These are phyloP conservation scores for Artemia sinica DNA, from an alignment of 2,888 invertebrate genomes.

Conservation along the genomic window DNA sequence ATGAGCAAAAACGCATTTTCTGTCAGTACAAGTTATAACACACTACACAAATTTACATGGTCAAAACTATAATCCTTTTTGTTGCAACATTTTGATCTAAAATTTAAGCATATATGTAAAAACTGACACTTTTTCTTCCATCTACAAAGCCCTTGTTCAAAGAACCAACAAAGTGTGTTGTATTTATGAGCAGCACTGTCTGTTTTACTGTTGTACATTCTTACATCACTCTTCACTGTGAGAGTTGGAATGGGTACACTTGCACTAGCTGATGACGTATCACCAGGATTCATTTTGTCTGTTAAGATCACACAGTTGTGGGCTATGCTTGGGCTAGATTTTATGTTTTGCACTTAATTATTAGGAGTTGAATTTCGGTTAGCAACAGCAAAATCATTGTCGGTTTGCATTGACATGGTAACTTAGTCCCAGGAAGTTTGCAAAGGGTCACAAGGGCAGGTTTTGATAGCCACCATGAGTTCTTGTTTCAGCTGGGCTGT, in stretches of 20 bases:
- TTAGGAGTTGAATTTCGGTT: constrained; percentile 4
- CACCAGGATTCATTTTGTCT: too few species aligned
- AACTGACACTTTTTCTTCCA: background rate
- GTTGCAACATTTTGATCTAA: too few species aligned
- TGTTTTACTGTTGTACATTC: background rate
- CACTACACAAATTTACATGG: constrained; percentile 1
- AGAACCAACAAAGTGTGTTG: background rate
- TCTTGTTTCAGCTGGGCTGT: constrained; percentile 5
- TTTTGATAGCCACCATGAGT: background rate
- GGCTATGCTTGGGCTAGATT: constrained; percentile 12
- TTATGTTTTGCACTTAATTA: constrained; percentile 11
- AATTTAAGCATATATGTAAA: too few species aligned
- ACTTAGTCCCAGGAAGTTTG: background rate
- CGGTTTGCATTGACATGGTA: constrained; percentile 2
- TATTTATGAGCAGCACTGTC: background rate
- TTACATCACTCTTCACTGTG: background rate
- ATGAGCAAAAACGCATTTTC: constrained; percentile 10
- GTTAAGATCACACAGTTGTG: background rate
- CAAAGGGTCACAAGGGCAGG: too few species aligned
- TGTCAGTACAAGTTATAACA: constrained; percentile 1
- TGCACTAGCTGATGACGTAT: background rate
- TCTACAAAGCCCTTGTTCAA: background rate
- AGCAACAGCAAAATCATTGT: constrained; percentile 7
- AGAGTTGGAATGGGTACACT: background rate
- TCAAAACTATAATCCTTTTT: background rate